Evolutionary conservation across 1,140 invertebrate genomes (phyloP), one percentile per base, ranked within the genome.

Genomic region (Meteorus sp.): DNA sequence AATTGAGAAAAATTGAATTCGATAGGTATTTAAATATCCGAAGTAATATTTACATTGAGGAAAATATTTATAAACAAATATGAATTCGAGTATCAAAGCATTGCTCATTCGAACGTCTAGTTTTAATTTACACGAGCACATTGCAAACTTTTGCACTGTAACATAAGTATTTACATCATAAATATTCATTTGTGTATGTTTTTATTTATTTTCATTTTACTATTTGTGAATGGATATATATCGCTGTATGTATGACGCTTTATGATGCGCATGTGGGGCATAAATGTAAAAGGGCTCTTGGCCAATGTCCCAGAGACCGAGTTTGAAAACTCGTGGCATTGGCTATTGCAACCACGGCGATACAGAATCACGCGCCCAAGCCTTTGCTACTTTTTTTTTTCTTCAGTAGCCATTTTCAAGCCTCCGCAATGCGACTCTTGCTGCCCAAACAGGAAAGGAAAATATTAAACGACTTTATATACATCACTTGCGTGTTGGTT

Each of bases 401-500:
- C n/a, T n/a, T n/a, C n/a, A n/a, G n/a, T n/a, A n/a, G 19, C 13
- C 27, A 33, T 37, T 41, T 15, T 54, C 29, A 23, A 52, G 50
- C 43, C 62, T 61, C 65, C 48, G 65, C 65, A 65, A 63, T 67
- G 59, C 65, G 63, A 67, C 65, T 55, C 29, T 54, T 59, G 45
- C 62, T 48, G 58, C 31, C 39, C 35, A 56, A 29, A 43, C 50
- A 39, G 29, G 37, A 52, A 47, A 44, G 25, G 43, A 52, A n/a
- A n/a, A n/a, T 39, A 39, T 39, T 39, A n/a, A n/a, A 4, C 3
- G 15, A 4, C 15, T n/a, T 39, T 11, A n/a, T 5, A 7, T 39
- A 39, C 8, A 15, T 29, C 27, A 29, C 27, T 9, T 5, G 4
- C 27, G 27, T 29, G 27, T 9, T 9, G 27, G 27, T 29, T 9